Percentiles rank a stretch among this genome's conserved stretches.
Evolutionary conservation across 2,888 invertebrate genomes (phyloP).

Genomic region (Mythimna ferrago): DNA sequence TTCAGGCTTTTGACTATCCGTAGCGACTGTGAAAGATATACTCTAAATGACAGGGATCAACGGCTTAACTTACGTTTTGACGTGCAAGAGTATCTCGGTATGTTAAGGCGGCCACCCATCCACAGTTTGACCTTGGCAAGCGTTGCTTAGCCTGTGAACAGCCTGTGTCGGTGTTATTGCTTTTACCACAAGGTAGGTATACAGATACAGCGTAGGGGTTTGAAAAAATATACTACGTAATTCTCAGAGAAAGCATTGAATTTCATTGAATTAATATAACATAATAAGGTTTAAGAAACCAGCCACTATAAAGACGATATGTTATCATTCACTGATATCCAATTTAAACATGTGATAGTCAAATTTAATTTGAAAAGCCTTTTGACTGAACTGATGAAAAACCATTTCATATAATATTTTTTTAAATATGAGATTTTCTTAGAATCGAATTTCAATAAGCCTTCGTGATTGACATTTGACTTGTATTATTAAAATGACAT

Average conservation of each 20-base stretch:
- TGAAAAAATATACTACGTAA: too few species aligned
- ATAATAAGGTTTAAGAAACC: neutral
- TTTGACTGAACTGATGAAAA: slow-evolving; percentile 22
- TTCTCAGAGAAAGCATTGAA: neutral
- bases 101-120: too few species aligned
- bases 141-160: too few species aligned
- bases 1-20: too few species aligned
- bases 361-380: slow-evolving; percentile 1
- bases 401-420: neutral
- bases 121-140: too few species aligned
- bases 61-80: too few species aligned
- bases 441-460: slow-evolving; percentile 20
- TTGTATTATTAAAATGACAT: slow-evolving; percentile 16
- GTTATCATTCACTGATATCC: neutral
- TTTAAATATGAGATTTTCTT: slow-evolving; percentile 5
- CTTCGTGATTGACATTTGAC: slow-evolving; percentile 18
- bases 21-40: too few species aligned
- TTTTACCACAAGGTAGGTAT: too few species aligned
- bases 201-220: too few species aligned
- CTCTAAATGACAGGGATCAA: too few species aligned
- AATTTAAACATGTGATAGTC: slow-evolving; percentile 7
- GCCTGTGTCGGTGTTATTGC: too few species aligned
- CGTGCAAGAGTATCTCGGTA: too few species aligned
- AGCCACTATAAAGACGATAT: neutral
- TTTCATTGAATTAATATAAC: neutral